phyloP scores from a whole-genome alignment of 2,797 vertebrate species.

The Arremon aurantiirostris region DNA sequence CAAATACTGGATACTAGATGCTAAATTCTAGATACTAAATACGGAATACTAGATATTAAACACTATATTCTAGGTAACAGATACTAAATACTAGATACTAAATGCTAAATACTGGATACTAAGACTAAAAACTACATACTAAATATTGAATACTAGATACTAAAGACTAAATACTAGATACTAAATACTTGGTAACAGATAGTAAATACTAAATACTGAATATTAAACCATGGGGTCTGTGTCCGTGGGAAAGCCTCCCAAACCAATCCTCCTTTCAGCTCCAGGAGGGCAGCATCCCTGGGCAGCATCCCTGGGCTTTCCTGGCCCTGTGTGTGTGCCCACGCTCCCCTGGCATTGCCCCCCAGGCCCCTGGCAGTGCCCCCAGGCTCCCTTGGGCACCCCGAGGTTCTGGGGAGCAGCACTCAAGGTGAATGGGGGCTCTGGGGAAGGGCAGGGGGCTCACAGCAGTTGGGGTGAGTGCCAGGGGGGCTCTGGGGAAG shows the following conservation, averaged over 20 bases:
- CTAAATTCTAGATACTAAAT: rapidly evolving
- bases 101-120: rapidly evolving
- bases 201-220: rapidly evolving
- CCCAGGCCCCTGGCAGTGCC: rapidly evolving
- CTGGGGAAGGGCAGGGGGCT: too few relatives aligned
- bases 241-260: rapidly evolving
- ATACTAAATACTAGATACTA: too few relatives aligned
- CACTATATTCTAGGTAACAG: too few relatives aligned
- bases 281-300: background rate
- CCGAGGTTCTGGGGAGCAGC: too few relatives aligned
- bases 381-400: background rate
- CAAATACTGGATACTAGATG: too few relatives aligned
- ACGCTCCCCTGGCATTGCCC: background rate
- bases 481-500: background rate
- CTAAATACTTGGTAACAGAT: too few relatives aligned
- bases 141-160: background rate
- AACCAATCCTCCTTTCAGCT: background rate
- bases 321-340: rapidly evolving
- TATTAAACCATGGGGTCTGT: rapidly evolving
- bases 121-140: too few relatives aligned
- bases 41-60: too few relatives aligned
- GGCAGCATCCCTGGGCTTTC: too few relatives aligned
- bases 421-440: too few relatives aligned
- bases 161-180: too few relatives aligned
- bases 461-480: too few relatives aligned